These are phyloP conservation scores for Eriocheir sinensis DNA, from an alignment of 1,140 invertebrate species.

Conservation along the genomic window DNA sequence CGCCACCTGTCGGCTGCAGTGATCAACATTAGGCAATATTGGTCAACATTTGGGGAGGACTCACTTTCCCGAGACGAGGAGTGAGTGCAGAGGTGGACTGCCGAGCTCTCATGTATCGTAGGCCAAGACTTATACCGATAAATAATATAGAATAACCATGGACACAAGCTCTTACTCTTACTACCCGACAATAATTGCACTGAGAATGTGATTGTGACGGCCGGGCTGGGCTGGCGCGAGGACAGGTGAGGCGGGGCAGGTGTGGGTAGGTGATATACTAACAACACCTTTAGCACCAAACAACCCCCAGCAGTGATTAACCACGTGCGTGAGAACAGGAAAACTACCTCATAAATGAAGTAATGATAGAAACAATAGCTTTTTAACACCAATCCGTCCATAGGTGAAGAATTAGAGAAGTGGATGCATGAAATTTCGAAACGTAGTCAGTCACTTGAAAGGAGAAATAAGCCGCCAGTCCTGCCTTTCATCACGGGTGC, in stretches of 20 bases:
- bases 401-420: background rate
- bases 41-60: background rate
- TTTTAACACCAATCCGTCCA: background rate
- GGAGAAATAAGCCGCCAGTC: too few species aligned
- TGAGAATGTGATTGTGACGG: background rate
- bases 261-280: too few species aligned
- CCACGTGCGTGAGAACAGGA: too few species aligned
- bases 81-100: background rate
- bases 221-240: background rate
- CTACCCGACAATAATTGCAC: conserved; percentile 11
- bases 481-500: background rate
- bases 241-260: background rate
- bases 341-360: too few species aligned
- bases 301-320: too few species aligned
- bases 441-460: too few species aligned
- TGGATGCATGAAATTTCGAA: background rate
- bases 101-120: background rate
- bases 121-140: conserved; percentile 7
- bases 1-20: too few species aligned
- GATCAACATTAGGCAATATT: too few species aligned
- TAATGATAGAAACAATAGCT: too few species aligned
- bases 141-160: background rate
- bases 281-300: too few species aligned
- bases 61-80: background rate
- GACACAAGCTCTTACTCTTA: background rate